Evolutionary conservation across 2,113 vertebrate species (phyloP), one percentile per base, ranked within the genome.

Genomic region (Gallinago media): DNA sequence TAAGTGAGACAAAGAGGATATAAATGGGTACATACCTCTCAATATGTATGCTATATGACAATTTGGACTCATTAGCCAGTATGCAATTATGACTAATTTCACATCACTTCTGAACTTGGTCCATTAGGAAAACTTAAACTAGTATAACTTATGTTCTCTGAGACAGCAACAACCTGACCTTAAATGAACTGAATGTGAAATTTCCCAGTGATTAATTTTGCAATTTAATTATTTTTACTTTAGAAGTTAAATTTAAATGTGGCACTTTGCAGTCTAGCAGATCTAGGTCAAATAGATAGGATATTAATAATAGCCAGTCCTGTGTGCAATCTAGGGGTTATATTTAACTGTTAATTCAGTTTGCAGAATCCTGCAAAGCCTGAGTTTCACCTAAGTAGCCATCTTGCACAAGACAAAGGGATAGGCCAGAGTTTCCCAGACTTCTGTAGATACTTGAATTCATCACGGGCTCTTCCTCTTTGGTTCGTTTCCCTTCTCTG

Each of bases 201-300:
- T 66, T 86, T 40, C 55, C 40, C 12, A 40, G 71, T 85, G 59
- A 87, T 15, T 80, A 58, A 94, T 93, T 94, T 93, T 95, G 66
- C 36, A 83, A 80, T 88, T 94, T 83, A 91, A 90, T 92, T 97
- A 70, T 72, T 92, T 94, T 95, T 88, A 32, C 62, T 88, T 90
- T 72, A 80, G 40, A 95, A 91, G 70, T 94, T 70, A 62, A 76
- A 95, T 89, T 93, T 93, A 95, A 83, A 92, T 7, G 20, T 70
- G 63, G 50, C 74, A 88, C 46, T 93, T 93, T 36, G 19, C 87
- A 94, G 54, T n/a, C 15, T 27, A 83, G 29, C 3, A 5, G 80
- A 96, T 92, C 81, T 92, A 95, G 93, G 90, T 85, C 92, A 94
- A 50, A 85, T 38, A 71, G 50, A 88, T 62, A n/a, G 49, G 62